phyloP scores from a whole-genome alignment of 2,888 invertebrate genomes.

The Pristionchus exspectatus region DNA sequence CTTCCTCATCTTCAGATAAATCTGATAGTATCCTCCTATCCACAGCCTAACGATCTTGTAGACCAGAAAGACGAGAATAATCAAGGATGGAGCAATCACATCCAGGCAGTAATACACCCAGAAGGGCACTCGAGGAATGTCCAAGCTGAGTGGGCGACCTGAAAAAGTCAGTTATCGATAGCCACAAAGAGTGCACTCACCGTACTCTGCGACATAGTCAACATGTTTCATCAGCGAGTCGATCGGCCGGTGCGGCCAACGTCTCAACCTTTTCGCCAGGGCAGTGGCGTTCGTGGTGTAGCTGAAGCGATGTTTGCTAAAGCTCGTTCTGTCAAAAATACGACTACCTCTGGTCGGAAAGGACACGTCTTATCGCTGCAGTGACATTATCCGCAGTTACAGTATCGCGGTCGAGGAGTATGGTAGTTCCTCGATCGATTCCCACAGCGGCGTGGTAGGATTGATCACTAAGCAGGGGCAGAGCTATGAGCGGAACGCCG shows the following conservation, averaged over 20 bases:
- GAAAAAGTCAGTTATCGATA: background rate
- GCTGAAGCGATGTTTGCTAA: background rate
- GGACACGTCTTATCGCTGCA: background rate
- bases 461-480: constrained; percentile 39
- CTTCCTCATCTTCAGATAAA: constrained; percentile 6
- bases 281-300: background rate
- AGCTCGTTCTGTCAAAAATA: background rate
- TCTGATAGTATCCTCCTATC: constrained; percentile 22
- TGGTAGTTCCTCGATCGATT: background rate
- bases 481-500: constrained; percentile 14
- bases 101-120: constrained; percentile 41
- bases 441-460: background rate
- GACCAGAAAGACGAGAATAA: background rate
- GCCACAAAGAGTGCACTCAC: background rate
- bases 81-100: background rate
- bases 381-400: background rate
- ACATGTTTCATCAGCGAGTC: background rate
- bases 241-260: background rate
- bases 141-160: constrained; percentile 32
- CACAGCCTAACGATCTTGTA: constrained; percentile 1
- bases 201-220: constrained; percentile 30
- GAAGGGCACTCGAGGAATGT: background rate
- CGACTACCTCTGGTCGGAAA: background rate
- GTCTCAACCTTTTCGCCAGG: background rate
- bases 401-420: background rate